Evolutionary conservation across 2,797 vertebrate genomes (phyloP).

Genomic region (Gymnoscopelus microlampas): DNA sequence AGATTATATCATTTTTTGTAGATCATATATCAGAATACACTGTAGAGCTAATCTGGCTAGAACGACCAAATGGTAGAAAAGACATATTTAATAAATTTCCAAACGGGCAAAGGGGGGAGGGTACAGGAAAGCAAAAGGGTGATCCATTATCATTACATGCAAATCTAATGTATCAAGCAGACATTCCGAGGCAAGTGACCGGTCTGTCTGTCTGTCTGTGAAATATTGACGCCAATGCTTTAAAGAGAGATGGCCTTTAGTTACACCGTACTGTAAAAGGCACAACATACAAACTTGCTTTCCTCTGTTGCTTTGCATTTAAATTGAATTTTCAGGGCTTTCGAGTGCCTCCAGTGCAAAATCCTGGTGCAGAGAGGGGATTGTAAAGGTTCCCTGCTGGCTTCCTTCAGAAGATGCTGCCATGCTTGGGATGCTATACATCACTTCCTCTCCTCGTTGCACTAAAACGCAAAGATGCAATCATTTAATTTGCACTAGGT

Average conservation of each 20-base stretch:
- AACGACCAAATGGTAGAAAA: no score
- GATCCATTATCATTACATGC: slow-evolving; percentile 67
- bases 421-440: slow-evolving; percentile 33
- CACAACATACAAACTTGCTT: slow-evolving; percentile 42
- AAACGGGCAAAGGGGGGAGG: slow-evolving; percentile 17
- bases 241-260: slow-evolving; percentile 27
- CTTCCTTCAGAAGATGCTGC: slow-evolving; percentile 35
- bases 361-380: slow-evolving; percentile 39
- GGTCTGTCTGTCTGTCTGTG: slow-evolving; percentile 45
- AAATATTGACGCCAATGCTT: slow-evolving; percentile 4
- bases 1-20: no score
- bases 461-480: no score
- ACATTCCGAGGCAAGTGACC: slow-evolving; percentile 40
- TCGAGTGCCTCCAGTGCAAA: slow-evolving; percentile 36
- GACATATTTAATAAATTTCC: no score
- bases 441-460: slow-evolving; percentile 28
- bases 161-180: slow-evolving; percentile 61
- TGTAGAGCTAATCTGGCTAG: no score
- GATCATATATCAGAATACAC: no score
- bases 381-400: slow-evolving; percentile 46
- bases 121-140: slow-evolving; percentile 40
- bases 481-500: no score
- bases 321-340: slow-evolving; percentile 70
- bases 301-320: slow-evolving; percentile 75
- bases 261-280: slow-evolving; percentile 45